Evolutionary conservation across 1,140 invertebrate genomes (phyloP).

Genomic region (Magallana gigas): DNA sequence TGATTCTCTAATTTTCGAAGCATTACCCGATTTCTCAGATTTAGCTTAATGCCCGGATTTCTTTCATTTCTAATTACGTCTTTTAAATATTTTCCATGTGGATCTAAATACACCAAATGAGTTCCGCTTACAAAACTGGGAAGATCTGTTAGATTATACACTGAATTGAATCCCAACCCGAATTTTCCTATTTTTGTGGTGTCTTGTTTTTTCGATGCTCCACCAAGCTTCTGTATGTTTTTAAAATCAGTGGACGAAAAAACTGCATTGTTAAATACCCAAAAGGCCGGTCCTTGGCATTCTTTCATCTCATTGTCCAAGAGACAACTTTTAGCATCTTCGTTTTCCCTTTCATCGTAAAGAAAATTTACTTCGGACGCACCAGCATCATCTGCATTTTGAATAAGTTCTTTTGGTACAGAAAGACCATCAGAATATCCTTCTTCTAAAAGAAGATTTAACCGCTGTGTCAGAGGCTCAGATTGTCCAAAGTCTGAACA

Average conservation of each 20-base stretch:
- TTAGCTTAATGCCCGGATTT: conserved; percentile 61
- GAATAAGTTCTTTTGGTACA: conserved; percentile 73
- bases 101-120: conserved; percentile 75
- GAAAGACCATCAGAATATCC: conserved; percentile 72
- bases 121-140: conserved; percentile 74
- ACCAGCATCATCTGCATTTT: conserved; percentile 79
- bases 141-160: conserved; percentile 77
- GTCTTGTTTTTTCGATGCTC: conserved; percentile 70
- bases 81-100: conserved; percentile 71
- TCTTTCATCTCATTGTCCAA: conserved; percentile 70
- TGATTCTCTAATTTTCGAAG: neutral
- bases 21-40: neutral
- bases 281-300: conserved; percentile 75
- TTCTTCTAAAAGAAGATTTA: conserved; percentile 63
- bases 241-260: conserved; percentile 72
- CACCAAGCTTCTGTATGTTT: conserved; percentile 71
- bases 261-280: conserved; percentile 73
- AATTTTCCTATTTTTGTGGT: conserved; percentile 73
- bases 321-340: conserved; percentile 61
- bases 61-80: conserved; percentile 46
- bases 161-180: conserved; percentile 76
- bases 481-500: conserved; percentile 64
- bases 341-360: conserved; percentile 74
- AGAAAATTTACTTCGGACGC: conserved; percentile 79
- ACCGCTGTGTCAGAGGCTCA: conserved; percentile 67